These are phyloP conservation scores for Danionella cerebrum DNA, from an alignment of 2,113 vertebrate species.

Conservation along the genomic window DNA sequence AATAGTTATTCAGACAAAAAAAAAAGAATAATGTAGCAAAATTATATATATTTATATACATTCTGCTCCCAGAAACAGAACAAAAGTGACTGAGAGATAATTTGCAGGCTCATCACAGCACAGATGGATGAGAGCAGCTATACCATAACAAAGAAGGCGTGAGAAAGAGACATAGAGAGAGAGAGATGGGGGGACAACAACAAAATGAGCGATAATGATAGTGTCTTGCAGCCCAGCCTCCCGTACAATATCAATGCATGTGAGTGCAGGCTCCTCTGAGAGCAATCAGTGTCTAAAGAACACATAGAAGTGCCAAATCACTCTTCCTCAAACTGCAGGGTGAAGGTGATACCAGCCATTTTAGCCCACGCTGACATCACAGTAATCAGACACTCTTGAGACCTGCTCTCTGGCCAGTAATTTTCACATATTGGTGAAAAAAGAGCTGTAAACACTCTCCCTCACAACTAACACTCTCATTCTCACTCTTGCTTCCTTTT, in stretches of 20 bases:
- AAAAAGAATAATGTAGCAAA: no score
- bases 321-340: slow-evolving; percentile 12
- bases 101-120: background rate
- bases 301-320: slow-evolving; percentile 22
- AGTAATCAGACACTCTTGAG: slow-evolving; percentile 27
- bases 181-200: background rate
- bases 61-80: background rate
- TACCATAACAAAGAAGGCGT: background rate
- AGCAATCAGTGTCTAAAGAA: slow-evolving; percentile 29
- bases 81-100: background rate
- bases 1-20: no score
- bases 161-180: background rate
- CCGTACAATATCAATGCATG: background rate
- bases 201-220: slow-evolving; percentile 2
- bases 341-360: slow-evolving; percentile 10
- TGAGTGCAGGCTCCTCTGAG: background rate
- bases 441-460: slow-evolving; percentile 2
- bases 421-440: slow-evolving; percentile 28
- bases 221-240: slow-evolving; percentile 4
- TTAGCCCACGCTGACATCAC: slow-evolving; percentile 24
- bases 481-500: background rate
- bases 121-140: background rate
- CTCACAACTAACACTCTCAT: background rate
- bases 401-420: slow-evolving; percentile 30
- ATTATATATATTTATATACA: no score